phyloP scores from a whole-genome alignment of 2,113 vertebrate genomes.

The Syrmaticus mikado region DNA sequence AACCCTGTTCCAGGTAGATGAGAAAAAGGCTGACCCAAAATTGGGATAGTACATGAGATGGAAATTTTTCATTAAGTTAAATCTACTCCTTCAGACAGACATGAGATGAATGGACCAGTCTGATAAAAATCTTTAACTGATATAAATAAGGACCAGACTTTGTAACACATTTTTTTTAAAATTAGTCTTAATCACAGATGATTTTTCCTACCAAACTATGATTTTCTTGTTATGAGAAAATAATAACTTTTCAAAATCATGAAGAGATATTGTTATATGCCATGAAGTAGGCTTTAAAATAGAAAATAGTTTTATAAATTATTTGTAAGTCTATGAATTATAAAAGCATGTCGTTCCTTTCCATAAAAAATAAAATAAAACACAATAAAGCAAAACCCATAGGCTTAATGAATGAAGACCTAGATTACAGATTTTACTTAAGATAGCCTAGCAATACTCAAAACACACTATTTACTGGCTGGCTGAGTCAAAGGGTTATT shows the following conservation, averaged over 20 bases:
- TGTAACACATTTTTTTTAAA: not conserved
- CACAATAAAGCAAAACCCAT: not conserved
- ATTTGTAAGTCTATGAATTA: not conserved
- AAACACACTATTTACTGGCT: not conserved
- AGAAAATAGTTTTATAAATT: not conserved
- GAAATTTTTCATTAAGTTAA: not conserved
- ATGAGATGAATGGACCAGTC: not conserved
- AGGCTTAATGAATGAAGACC: not conserved
- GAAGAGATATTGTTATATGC: not conserved
- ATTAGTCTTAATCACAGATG: not conserved
- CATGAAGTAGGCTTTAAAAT: not conserved
- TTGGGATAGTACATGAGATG: not conserved
- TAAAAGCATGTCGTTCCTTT: not conserved
- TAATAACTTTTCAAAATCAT: not conserved
- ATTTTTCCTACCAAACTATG: not conserved
- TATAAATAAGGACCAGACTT: not conserved
- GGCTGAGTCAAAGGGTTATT: not conserved
- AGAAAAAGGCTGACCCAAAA: not conserved
- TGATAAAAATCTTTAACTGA: not conserved
- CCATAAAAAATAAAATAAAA: not conserved
- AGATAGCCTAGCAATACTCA: not conserved
- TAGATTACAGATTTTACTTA: not conserved
- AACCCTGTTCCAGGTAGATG: not conserved
- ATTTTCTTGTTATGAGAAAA: not conserved
- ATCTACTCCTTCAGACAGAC: not conserved